Conservation (phyloP, 2,113 vertebrate species). For the Ivindomyrus marchei region DNA sequence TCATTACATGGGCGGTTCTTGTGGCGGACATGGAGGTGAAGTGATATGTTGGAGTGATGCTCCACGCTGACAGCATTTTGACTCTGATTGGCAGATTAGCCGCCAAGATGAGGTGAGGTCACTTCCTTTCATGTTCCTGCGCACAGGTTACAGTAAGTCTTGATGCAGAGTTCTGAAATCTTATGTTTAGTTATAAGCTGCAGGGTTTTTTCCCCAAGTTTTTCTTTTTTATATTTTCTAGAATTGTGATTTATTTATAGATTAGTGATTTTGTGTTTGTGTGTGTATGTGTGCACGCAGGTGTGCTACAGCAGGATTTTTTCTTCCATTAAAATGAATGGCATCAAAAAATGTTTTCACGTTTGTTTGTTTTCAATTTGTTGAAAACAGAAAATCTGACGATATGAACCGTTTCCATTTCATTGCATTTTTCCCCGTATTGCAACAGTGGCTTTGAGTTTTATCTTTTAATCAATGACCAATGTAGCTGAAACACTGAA, state of each 20-base stretch:
- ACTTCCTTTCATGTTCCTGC: conserved; percentile 8
- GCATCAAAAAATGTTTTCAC: conserved; percentile 31
- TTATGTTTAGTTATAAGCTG: not conserved
- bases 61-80: not conserved
- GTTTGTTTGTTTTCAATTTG: not conserved
- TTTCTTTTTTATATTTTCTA: conserved; percentile 9
- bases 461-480: conserved; percentile 40
- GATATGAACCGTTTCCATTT: conserved; percentile 22
- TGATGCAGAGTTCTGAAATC: not conserved
- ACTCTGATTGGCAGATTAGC: not conserved
- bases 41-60: not conserved
- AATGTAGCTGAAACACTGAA: conserved; percentile 68
- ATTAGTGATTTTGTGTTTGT: not conserved
- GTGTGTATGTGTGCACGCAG: not conserved
- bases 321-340: conserved; percentile 29
- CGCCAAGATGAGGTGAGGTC: not conserved
- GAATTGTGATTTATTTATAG: conserved; percentile 2
- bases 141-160: not conserved
- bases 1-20: not conserved
- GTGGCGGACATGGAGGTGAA: not conserved
- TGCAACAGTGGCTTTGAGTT: conserved; percentile 43
- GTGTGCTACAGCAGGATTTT: conserved; percentile 22
- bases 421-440: conserved; percentile 30
- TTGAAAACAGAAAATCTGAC: conserved; percentile 13
- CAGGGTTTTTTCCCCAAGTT: not conserved